Conservation (phyloP, 2,888 invertebrate genomes). For the Nomada ruficornis region DNA sequence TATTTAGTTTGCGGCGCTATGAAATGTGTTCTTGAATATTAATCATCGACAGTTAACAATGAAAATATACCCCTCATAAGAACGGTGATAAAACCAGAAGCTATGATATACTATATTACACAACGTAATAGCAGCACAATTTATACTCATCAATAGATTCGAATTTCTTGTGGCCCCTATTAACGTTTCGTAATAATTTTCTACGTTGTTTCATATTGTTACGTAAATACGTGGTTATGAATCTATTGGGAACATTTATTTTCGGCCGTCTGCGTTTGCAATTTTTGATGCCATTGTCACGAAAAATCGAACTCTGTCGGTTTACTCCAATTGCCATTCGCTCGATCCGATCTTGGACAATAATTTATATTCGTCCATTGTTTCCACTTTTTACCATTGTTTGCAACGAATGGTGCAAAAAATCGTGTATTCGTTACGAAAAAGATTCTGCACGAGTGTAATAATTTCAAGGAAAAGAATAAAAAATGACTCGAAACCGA, state of each 20-base stretch:
- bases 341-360: background rate
- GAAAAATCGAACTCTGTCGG: background rate
- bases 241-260: too few relatives aligned
- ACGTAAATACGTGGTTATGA: too few relatives aligned
- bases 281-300: background rate
- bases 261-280: too few relatives aligned
- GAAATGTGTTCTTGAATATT: too few relatives aligned
- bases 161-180: background rate
- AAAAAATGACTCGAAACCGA: too few relatives aligned
- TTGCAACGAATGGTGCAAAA: background rate
- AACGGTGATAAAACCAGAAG: too few relatives aligned
- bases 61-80: too few relatives aligned
- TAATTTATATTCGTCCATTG: constrained; percentile 8
- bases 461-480: too few relatives aligned
- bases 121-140: background rate
- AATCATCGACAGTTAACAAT: too few relatives aligned
- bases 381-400: background rate
- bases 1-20: too few relatives aligned
- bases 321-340: background rate
- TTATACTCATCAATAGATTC: too few relatives aligned
- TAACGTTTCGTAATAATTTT: background rate
- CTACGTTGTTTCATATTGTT: background rate
- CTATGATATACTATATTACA: background rate
- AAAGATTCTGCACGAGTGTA: background rate
- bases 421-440: background rate